phyloP scores from a whole-genome alignment of 2,113 vertebrate species.

The Serinus canaria region DNA sequence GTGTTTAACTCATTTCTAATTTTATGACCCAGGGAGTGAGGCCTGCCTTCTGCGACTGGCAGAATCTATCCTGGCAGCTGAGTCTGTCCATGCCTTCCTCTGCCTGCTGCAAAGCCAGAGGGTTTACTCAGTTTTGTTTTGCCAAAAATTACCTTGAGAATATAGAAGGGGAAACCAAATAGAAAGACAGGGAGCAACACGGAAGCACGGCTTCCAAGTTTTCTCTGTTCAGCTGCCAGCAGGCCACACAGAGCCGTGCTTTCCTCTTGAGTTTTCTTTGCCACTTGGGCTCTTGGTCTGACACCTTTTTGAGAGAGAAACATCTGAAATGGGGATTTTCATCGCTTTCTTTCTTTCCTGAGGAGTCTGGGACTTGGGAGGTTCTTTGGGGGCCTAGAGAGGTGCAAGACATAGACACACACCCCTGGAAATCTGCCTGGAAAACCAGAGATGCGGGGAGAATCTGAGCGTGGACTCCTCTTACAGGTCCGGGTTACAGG shows the following conservation, averaged over 20 bases:
- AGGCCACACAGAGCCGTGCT: background rate
- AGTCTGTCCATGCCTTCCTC: background rate
- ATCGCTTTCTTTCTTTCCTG: background rate
- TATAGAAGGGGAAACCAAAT: background rate
- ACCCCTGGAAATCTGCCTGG: background rate
- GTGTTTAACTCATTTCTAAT: slow-evolving; percentile 22
- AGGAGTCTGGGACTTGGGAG: background rate
- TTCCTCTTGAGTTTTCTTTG: background rate
- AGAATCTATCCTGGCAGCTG: background rate
- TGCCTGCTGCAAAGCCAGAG: background rate
- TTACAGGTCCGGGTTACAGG: accelerated
- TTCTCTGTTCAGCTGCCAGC: background rate
- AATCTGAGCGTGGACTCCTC: background rate
- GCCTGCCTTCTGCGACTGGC: background rate
- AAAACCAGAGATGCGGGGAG: background rate
- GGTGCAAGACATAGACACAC: background rate
- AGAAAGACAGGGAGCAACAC: background rate
- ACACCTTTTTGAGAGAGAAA: background rate
- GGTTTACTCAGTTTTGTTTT: background rate
- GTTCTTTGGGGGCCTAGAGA: background rate
- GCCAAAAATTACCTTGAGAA: background rate
- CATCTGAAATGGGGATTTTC: background rate
- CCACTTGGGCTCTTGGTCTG: background rate
- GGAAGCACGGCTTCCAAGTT: background rate
- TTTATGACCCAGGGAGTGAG: slow-evolving; percentile 13